Percentiles rank a stretch among this genome's conserved stretches.
Evolutionary conservation across 2,113 vertebrate genomes (phyloP).

Genomic region (Lichenostomus cassidix): DNA sequence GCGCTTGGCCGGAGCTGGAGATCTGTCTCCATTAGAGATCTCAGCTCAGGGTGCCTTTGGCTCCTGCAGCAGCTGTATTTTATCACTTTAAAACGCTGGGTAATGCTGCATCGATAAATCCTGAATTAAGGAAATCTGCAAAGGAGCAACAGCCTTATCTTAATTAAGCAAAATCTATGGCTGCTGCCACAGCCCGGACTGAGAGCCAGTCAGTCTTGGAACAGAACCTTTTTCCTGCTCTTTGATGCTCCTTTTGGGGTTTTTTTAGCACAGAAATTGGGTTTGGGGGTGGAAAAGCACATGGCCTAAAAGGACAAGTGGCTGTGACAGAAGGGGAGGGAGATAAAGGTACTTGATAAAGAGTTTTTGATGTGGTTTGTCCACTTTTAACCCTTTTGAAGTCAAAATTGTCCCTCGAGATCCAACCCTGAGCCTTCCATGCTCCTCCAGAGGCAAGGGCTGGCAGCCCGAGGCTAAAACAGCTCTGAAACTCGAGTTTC

Average conservation of each 20-base stretch:
- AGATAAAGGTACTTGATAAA: not conserved
- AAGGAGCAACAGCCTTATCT: conserved; percentile 61
- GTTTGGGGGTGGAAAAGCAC: not conserved
- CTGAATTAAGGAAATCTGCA: conserved; percentile 55
- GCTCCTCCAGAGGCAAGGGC: not conserved
- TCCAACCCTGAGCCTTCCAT: not conserved
- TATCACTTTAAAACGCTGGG: conserved; percentile 38
- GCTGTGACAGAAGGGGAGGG: not conserved
- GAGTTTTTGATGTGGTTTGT: not conserved
- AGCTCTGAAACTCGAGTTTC: not conserved
- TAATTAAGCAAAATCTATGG: conserved; percentile 69
- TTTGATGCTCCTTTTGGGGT: not conserved
- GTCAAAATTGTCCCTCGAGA: not conserved
- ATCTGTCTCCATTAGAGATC: conserved; percentile 50
- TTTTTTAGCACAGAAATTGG: not conserved
- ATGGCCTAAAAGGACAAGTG: not conserved
- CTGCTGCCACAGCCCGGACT: conserved; percentile 29
- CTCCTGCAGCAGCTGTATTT: conserved; percentile 26
- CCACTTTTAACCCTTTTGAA: not conserved
- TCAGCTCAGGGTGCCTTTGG: conserved; percentile 47
- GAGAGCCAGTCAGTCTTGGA: conserved; percentile 12
- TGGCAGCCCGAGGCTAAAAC: not conserved
- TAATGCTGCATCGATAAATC: conserved; percentile 50
- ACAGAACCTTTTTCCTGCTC: not conserved
- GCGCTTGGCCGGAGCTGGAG: not conserved